Base-by-base conservation (phyloP, 2,113 vertebrate species). In the Gymnocephalus cernua region DNA sequence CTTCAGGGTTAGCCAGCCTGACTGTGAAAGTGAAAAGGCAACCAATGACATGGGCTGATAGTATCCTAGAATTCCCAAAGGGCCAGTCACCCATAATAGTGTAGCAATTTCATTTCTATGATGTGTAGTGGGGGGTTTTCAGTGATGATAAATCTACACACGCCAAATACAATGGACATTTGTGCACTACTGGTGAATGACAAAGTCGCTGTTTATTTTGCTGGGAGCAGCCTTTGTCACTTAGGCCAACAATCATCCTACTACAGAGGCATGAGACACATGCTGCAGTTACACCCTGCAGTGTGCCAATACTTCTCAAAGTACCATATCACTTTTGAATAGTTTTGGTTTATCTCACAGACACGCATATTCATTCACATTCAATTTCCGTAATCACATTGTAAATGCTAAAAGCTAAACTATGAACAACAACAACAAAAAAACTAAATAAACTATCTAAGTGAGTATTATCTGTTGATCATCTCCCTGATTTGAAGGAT, bases 1-100 rank as follows among this genome's bases (percentile, higher is more conserved):
- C 88, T 91, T 87, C 80, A 88, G 93, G 90, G 91, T 89, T 88
- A 92, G 68, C 35, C 76, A 65, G 85, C 63, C 77, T 82, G 76
- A 83, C 76, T 85, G 74, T 77, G 88, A 84, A 81, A 71, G 59
- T 61, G 77, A 87, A 82, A 80, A 85, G 69, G 73, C 77, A 89
- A 82, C 77, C 87, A 85, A 89, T 83, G 88, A 88, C 79, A 86
- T 50, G 80, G n/a, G 76, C 70, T 85, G 91, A 92, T 88, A 59
- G 59, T 53, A 87, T 88, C 84, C 54, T 41, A 63, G 58, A 68
- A 79, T 78, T 82, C 86, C 89, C 88, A 82, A 65, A 75, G 90
- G 89, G 76, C 71, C 61, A 14, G 57, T 70, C 21, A 69, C 32
- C 48, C 56, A 57, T 82, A 82, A 82, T 77, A 80, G 74, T 7